A percentile compares a stretch with the other conserved stretches of the same genome.
These are phyloP conservation scores for Melanotaenia duboulayi DNA, from an alignment of 2,113 vertebrate genomes.

Conservation along the genomic window DNA sequence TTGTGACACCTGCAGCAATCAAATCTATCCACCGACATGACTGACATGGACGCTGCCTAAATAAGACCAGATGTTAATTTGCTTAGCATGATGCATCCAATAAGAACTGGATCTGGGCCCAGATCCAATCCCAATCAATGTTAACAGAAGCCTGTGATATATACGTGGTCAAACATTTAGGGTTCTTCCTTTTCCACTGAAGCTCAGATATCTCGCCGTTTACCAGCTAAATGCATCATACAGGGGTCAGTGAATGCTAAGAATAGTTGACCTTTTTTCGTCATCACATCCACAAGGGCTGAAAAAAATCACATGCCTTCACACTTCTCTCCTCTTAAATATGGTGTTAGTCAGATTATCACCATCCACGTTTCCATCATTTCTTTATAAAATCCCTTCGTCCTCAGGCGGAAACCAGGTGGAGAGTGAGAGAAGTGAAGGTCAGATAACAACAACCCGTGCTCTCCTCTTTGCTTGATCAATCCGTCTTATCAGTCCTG, in stretches of 20 bases:
- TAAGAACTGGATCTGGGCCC: not conserved
- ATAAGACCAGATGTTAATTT: not conserved
- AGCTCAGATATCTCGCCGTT: slow-evolving; percentile 26
- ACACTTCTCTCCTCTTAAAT: slow-evolving; percentile 62
- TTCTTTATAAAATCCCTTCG: slow-evolving; percentile 59
- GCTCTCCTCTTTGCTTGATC: slow-evolving; percentile 38
- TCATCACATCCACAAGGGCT: slow-evolving; percentile 56
- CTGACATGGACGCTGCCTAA: not conserved
- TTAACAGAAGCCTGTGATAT: not conserved
- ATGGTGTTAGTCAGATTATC: slow-evolving; percentile 72
- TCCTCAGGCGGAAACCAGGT: slow-evolving; percentile 42
- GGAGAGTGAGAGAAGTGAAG: slow-evolving; percentile 45
- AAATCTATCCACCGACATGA: not conserved
- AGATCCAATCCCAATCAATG: not conserved
- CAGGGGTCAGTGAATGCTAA: slow-evolving; percentile 53
- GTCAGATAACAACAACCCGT: slow-evolving; percentile 53
- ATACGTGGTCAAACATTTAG: not conserved
- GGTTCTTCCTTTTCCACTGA: not conserved
- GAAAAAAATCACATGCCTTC: slow-evolving; percentile 57
- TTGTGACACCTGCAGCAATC: not conserved
- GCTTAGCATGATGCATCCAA: not conserved
- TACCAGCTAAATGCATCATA: slow-evolving; percentile 50
- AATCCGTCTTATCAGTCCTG: slow-evolving; percentile 44
- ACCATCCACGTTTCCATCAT: slow-evolving; percentile 57
- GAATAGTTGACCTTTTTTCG: slow-evolving; percentile 75